phyloP scores from a whole-genome alignment of 2,113 vertebrate species.

The Crotalus helleri region DNA sequence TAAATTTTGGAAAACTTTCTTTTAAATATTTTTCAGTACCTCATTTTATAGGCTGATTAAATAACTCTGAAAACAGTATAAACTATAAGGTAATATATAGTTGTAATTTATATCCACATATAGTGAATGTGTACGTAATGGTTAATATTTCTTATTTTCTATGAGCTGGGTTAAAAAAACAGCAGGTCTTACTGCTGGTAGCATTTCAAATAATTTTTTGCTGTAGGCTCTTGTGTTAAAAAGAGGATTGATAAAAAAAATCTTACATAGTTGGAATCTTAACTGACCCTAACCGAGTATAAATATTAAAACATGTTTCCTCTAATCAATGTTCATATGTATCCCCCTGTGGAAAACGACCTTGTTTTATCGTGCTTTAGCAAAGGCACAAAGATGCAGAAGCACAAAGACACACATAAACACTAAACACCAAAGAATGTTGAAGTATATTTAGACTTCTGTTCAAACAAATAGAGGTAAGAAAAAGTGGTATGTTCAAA shows the following conservation, averaged over 20 bases:
- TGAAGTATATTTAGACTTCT: neutral
- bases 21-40: conserved; percentile 25
- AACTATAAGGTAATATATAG: neutral
- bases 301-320: neutral
- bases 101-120: conserved; percentile 32
- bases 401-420: neutral
- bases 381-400: neutral
- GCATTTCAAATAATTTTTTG: conserved; percentile 48
- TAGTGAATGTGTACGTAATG: neutral
- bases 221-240: conserved; percentile 12
- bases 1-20: conserved; percentile 28
- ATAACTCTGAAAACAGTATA: conserved; percentile 12
- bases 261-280: neutral
- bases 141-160: conserved; percentile 39
- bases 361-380: neutral
- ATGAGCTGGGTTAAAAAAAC: conserved; percentile 38
- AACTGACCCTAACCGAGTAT: neutral
- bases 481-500: neutral
- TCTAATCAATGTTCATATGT: neutral
- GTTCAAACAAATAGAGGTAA: neutral
- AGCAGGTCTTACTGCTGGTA: conserved; percentile 41
- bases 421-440: neutral
- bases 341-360: neutral
- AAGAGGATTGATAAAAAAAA: neutral
- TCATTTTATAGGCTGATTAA: conserved; percentile 24